Percentiles rank a stretch among this genome's conserved stretches.
Evolutionary conservation across 2,797 vertebrate species (phyloP).

Genomic region (Apodemus agrarius): DNA sequence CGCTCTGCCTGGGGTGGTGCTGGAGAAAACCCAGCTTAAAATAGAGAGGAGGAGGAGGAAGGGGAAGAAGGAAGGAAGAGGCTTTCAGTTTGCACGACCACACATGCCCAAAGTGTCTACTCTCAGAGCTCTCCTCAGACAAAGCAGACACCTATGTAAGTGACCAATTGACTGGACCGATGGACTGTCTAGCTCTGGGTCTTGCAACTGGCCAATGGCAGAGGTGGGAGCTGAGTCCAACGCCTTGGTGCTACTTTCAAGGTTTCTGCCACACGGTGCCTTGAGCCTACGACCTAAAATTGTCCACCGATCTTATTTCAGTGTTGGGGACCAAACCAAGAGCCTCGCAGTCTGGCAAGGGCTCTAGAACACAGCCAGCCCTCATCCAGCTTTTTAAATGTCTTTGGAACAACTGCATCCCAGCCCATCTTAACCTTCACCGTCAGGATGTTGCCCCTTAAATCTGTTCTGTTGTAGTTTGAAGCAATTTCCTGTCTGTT

Average conservation of each 20-base stretch:
- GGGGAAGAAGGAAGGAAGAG: background rate
- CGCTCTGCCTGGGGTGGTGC: background rate
- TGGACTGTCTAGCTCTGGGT: background rate
- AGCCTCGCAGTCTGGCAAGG: background rate
- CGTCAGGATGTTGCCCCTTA: background rate
- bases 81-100: background rate
- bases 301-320: background rate
- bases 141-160: background rate
- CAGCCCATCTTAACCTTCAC: background rate
- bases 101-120: background rate
- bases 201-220: background rate
- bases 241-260: background rate
- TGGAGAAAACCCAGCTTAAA: background rate
- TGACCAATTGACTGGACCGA: constrained; percentile 37
- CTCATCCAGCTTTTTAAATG: background rate
- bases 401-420: background rate
- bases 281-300: rapidly evolving
- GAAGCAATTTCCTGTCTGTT: constrained; percentile 3
- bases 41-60: background rate
- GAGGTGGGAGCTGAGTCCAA: background rate
- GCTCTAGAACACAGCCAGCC: background rate
- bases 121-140: background rate
- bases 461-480: background rate
- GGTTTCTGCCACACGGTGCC: background rate
- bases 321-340: background rate